Conservation (phyloP, 2,113 vertebrate species). For the Zapus hudsonius region DNA sequence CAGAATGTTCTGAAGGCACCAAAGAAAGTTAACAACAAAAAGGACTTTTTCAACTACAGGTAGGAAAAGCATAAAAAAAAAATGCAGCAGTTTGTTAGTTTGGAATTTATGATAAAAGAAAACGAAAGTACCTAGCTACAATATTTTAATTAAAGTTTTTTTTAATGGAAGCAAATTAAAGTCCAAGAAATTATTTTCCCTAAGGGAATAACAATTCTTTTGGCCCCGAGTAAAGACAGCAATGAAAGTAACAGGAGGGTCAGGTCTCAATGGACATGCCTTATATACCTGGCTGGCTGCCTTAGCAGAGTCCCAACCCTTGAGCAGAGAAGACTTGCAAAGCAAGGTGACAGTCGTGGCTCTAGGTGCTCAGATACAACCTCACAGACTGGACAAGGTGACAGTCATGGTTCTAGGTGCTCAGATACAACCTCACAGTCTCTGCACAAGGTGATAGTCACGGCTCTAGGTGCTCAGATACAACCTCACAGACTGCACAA, state of each 20-base stretch:
- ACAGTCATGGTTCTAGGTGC: neutral
- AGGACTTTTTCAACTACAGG: neutral
- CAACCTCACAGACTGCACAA: too few species aligned
- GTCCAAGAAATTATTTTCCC: neutral
- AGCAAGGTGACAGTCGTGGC: too few species aligned
- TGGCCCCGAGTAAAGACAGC: neutral
- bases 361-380: too few species aligned
- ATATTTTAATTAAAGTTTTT: neutral
- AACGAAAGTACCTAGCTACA: neutral
- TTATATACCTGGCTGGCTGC: neutral
- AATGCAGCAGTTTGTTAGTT: neutral
- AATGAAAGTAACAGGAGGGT: rapidly evolving
- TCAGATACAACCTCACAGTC: neutral
- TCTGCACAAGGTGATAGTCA: too few species aligned
- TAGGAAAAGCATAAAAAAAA: neutral
- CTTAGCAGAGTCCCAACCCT: rapidly evolving
- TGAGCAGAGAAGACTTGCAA: too few species aligned
- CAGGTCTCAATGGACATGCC: rapidly evolving
- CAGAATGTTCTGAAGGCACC: neutral
- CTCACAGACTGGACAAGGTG: too few species aligned
- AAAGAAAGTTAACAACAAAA: neutral
- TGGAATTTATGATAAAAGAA: neutral
- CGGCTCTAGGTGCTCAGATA: too few species aligned
- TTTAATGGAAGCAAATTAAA: neutral
- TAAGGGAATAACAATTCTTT: neutral